Percentiles rank a stretch among this genome's conserved stretches.
phyloP scores from a whole-genome alignment of 2,888 invertebrate genomes.

The Conistra vaccinii region DNA sequence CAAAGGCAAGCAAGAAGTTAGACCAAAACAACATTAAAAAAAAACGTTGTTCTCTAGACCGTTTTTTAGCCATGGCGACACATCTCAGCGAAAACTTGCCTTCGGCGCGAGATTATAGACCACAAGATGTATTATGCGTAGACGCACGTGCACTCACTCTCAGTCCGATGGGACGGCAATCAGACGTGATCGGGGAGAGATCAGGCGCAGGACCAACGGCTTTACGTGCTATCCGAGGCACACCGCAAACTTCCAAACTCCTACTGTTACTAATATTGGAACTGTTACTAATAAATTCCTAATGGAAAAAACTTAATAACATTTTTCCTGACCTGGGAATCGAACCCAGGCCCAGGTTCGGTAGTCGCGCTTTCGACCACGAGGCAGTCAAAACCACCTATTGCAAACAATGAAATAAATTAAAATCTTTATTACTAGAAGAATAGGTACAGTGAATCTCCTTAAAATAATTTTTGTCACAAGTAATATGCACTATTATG shows the following conservation, averaged over 20 bases:
- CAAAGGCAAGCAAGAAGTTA: background rate
- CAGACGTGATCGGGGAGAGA: background rate
- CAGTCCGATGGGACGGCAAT: background rate
- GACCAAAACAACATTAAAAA: background rate
- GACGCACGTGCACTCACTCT: background rate
- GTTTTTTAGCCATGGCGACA: background rate
- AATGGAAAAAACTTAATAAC: too few relatives aligned
- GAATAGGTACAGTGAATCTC: too few relatives aligned
- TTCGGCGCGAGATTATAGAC: background rate
- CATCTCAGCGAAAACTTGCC: background rate
- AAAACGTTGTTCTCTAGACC: background rate
- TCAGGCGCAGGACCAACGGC: background rate
- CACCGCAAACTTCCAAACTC: background rate
- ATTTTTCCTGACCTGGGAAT: background rate
- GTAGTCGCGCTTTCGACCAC: background rate
- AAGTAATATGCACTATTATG: too few relatives aligned
- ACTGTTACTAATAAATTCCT: background rate
- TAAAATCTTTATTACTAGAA: too few relatives aligned
- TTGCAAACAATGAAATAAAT: too few relatives aligned
- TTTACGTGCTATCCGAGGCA: background rate
- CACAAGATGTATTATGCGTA: background rate
- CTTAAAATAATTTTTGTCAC: too few relatives aligned
- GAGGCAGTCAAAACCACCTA: background rate
- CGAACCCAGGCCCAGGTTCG: background rate
- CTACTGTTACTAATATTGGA: background rate